phyloP scores from a whole-genome alignment of 2,888 invertebrate species.

The Chironomus tentans region DNA sequence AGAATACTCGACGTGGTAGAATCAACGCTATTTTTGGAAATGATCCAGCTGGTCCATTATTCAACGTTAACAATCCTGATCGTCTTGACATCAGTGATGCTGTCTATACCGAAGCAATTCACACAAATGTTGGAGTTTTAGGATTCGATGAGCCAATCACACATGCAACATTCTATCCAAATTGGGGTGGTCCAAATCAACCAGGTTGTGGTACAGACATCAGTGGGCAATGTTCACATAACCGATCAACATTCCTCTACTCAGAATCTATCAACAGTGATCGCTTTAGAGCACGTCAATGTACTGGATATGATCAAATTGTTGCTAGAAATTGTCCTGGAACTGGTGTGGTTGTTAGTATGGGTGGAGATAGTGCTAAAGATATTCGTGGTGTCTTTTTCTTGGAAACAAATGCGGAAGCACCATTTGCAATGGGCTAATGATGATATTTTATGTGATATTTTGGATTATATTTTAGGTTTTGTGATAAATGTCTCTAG shows the following conservation, averaged over 20 bases:
- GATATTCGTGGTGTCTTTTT: conserved; percentile 34
- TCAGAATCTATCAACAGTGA: conserved; percentile 37
- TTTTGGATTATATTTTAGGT: too few relatives aligned
- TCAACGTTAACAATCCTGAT: conserved; percentile 31
- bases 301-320: conserved; percentile 33
- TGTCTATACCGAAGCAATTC: conserved; percentile 37
- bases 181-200: conserved; percentile 40
- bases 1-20: conserved; percentile 46
- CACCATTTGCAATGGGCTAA: conserved; percentile 34
- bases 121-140: conserved; percentile 36
- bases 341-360: background rate
- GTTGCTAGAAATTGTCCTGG: conserved; percentile 30
- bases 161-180: conserved; percentile 43
- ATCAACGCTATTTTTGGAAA: conserved; percentile 45
- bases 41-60: conserved; percentile 33
- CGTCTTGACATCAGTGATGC: conserved; percentile 36
- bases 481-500: too few relatives aligned
- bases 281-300: conserved; percentile 36
- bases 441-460: too few relatives aligned
- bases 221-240: conserved; percentile 43
- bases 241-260: conserved; percentile 40
- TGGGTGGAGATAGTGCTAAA: conserved; percentile 34
- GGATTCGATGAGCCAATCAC: conserved; percentile 38
- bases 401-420: conserved; percentile 33
- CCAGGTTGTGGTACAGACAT: conserved; percentile 43